Evolutionary conservation across 2,113 vertebrate species (phyloP).

Genomic region (Bubo blakistoni): DNA sequence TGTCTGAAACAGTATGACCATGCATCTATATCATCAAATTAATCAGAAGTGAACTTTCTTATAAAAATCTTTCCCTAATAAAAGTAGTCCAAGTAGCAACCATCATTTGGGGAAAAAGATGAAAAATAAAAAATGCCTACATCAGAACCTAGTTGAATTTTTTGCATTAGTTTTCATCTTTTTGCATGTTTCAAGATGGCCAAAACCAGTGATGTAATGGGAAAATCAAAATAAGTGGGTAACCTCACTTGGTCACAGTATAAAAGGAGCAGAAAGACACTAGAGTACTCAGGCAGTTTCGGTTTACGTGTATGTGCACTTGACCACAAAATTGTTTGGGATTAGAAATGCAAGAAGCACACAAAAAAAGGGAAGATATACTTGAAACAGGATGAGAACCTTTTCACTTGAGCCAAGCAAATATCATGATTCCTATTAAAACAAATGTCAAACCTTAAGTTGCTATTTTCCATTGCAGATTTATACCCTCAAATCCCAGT

Average conservation of each 20-base stretch:
- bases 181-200: background rate
- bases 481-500: background rate
- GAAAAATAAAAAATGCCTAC: background rate
- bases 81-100: background rate
- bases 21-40: background rate
- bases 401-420: background rate
- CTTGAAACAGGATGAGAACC: background rate
- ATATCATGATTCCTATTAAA: background rate
- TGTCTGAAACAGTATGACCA: background rate
- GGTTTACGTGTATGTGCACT: background rate
- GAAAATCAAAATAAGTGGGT: background rate
- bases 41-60: background rate
- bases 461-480: background rate
- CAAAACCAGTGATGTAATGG: background rate
- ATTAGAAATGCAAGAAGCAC: background rate
- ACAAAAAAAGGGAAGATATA: accelerated
- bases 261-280: background rate
- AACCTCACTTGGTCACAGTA: background rate
- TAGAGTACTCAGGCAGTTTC: background rate
- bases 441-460: background rate
- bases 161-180: background rate
- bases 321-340: background rate
- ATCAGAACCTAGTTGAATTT: background rate
- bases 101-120: accelerated
- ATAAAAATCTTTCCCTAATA: background rate